Evolutionary conservation across 92 coral and sea anemone genomes (phyloP).

Genomic region (Palythoa heliodiscus): DNA sequence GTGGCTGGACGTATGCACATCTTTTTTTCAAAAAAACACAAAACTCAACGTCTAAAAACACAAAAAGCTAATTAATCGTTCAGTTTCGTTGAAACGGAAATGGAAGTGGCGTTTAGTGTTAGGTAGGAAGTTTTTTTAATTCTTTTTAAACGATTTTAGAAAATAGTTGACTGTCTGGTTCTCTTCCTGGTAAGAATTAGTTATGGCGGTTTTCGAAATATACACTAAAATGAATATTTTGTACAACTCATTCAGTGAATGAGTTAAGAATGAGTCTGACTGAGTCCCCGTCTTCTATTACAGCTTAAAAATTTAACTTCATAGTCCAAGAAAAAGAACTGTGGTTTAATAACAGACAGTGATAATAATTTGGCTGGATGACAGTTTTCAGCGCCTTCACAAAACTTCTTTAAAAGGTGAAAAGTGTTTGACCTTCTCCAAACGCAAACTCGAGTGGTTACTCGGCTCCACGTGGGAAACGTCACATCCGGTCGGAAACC

Average conservation of each 20-base stretch:
- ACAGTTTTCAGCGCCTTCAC: no score
- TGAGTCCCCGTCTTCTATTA: no score
- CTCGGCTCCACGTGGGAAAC: conserved; percentile 44
- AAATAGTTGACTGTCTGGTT: background rate
- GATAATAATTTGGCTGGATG: no score
- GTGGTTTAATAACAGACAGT: no score
- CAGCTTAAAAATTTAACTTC: no score
- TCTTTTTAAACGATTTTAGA: background rate
- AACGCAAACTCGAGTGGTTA: conserved; percentile 5
- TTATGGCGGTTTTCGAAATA: no score
- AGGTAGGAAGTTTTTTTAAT: background rate
- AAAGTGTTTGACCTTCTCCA: background rate
- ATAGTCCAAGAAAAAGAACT: no score
- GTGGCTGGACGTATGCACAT: no score
- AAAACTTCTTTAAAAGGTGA: background rate
- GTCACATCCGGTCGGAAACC: conserved; percentile 94
- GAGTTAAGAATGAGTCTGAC: no score
- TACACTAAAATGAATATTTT: no score
- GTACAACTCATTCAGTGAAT: no score
- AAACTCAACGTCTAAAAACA: background rate
- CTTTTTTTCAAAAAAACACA: background rate
- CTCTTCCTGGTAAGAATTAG: background rate
- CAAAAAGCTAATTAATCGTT: background rate
- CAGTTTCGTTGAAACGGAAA: background rate
- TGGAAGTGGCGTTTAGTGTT: background rate